Conservation (phyloP, 1,140 invertebrate genomes). For the Pachyrhynchus sulphureomaculatus region DNA sequence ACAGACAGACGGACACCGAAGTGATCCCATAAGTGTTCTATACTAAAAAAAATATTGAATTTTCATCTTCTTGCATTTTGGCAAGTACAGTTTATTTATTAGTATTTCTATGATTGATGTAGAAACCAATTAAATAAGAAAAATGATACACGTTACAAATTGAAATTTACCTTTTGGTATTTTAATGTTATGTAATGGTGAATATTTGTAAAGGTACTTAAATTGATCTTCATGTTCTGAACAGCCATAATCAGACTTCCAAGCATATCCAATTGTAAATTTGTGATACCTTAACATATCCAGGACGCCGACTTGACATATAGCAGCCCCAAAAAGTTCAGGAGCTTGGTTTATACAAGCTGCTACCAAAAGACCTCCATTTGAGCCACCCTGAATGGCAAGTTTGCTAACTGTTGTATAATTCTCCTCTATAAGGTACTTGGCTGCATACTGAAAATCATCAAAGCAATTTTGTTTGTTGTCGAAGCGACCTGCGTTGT, state of each 20-base stretch:
- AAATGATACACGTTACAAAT: background rate
- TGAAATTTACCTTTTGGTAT: slow-evolving; percentile 55
- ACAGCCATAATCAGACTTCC: slow-evolving; percentile 95
- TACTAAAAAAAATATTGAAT: too few relatives aligned
- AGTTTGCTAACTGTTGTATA: slow-evolving; percentile 80
- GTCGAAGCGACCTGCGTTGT: slow-evolving; percentile 84
- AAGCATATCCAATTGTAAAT: slow-evolving; percentile 96
- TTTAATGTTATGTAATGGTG: slow-evolving; percentile 91
- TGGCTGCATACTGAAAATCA: slow-evolving; percentile 92
- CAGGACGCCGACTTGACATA: slow-evolving; percentile 71
- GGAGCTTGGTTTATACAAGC: slow-evolving; percentile 94
- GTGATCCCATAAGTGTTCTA: too few relatives aligned
- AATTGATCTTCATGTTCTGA: slow-evolving; percentile 89
- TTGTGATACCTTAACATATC: slow-evolving; percentile 94
- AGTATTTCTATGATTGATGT: too few relatives aligned
- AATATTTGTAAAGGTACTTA: slow-evolving; percentile 86
- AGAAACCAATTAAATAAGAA: background rate
- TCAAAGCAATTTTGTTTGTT: slow-evolving; percentile 99
- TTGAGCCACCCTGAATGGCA: slow-evolving; percentile 91
- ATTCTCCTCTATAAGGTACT: slow-evolving; percentile 82
- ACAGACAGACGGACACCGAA: too few relatives aligned
- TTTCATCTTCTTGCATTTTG: too few relatives aligned
- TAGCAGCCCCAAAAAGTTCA: slow-evolving; percentile 88
- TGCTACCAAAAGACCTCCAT: slow-evolving; percentile 92
- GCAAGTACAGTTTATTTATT: too few relatives aligned